Conservation (phyloP, 2,888 invertebrate genomes). For the Drosophila prostipennis region DNA sequence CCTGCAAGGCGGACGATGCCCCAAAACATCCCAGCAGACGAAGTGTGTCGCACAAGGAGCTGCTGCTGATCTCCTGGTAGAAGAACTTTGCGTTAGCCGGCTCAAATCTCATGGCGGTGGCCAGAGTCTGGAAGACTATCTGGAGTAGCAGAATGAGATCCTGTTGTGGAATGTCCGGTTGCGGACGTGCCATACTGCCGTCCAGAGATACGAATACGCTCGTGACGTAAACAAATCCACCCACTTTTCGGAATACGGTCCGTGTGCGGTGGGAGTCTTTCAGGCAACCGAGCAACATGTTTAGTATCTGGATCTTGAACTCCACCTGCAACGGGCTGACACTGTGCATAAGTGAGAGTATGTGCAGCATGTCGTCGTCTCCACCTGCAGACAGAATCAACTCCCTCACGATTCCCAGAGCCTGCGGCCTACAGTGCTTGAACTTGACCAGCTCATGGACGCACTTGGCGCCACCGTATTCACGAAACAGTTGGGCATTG, state of each 20-base stretch:
- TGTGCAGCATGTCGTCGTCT: conserved; percentile 97
- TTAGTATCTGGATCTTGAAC: conserved; percentile 95
- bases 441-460: conserved; percentile 94
- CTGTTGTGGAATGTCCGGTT: conserved; percentile 81
- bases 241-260: conserved; percentile 98
- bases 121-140: conserved; percentile 96
- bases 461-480: conserved; percentile 96
- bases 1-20: conserved; percentile 85
- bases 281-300: conserved; percentile 93
- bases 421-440: conserved; percentile 92
- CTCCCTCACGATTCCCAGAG: conserved; percentile 94
- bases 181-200: conserved; percentile 88
- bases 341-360: conserved; percentile 96
- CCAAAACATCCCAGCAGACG: conserved; percentile 96
- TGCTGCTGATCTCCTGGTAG: conserved; percentile 97
- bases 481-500: conserved; percentile 96
- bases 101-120: conserved; percentile 99
- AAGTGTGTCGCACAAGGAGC: conserved; percentile 96
- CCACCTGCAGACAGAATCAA: conserved; percentile 95
- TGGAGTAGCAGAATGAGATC: conserved; percentile 92
- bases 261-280: conserved; percentile 98
- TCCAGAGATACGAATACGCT: conserved; percentile 97
- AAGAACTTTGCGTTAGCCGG: conserved; percentile 99
- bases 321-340: conserved; percentile 92
- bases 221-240: conserved; percentile 98